phyloP scores from a whole-genome alignment of 2,797 vertebrate genomes.

The Rhinogobio ventralis region DNA sequence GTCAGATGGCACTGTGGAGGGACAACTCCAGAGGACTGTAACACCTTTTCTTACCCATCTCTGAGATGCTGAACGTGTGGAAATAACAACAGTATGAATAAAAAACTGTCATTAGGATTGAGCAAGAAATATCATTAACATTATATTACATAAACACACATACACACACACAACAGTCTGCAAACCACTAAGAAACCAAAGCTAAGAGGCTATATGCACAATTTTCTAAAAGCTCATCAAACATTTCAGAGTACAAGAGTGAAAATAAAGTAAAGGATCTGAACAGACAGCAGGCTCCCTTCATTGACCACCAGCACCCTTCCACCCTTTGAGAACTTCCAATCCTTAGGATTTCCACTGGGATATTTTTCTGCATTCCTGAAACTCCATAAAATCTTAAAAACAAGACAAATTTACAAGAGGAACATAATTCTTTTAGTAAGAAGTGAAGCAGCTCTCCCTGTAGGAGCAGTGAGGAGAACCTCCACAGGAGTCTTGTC shows the following conservation, averaged over 20 bases:
- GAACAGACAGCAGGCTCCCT: conserved; percentile 84
- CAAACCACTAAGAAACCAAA: too few species aligned
- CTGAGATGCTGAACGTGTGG: conserved; percentile 59
- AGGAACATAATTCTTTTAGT: conserved; percentile 70
- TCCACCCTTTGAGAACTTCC: conserved; percentile 83
- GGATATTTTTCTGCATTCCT: conserved; percentile 58
- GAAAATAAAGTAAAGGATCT: conserved; percentile 77
- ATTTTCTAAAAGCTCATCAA: too few species aligned
- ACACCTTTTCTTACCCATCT: conserved; percentile 52
- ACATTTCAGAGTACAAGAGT: too few species aligned
- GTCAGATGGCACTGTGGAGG: conserved; percentile 67
- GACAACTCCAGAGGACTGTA: conserved; percentile 69
- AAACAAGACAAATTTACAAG: background rate
- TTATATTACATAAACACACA: too few species aligned
- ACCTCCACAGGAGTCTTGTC: conserved; percentile 66
- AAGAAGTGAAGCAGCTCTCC: conserved; percentile 80
- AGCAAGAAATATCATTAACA: background rate
- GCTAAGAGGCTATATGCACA: too few species aligned
- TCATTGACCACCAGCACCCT: conserved; percentile 84
- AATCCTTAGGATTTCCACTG: conserved; percentile 19
- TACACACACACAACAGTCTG: too few species aligned
- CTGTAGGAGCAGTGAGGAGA: conserved; percentile 85
- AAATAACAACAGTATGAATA: background rate
- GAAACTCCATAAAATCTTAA: conserved; percentile 82
- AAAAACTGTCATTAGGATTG: background rate